These are phyloP conservation scores for Crotalus helleri DNA, from an alignment of 2,113 vertebrate genomes.

Conservation along the genomic window DNA sequence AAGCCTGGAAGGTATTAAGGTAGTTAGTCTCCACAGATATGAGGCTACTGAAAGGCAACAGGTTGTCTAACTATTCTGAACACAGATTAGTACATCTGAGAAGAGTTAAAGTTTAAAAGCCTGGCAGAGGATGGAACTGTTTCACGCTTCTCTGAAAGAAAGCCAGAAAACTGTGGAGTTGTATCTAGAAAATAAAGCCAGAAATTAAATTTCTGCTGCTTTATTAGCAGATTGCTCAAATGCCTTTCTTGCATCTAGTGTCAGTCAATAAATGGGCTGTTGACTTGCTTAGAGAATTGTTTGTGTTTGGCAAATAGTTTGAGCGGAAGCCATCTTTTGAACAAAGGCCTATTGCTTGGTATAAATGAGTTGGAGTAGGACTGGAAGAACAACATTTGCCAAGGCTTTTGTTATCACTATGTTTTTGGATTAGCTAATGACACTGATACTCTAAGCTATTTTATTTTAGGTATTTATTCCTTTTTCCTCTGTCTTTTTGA, in stretches of 20 bases:
- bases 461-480: background rate
- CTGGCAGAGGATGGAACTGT: conserved; percentile 33
- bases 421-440: background rate
- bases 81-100: conserved; percentile 22
- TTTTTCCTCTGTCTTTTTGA: background rate
- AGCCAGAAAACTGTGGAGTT: conserved; percentile 5
- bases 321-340: background rate
- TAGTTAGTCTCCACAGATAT: background rate
- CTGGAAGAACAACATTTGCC: background rate
- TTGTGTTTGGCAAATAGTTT: background rate
- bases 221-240: background rate
- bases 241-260: conserved; percentile 2
- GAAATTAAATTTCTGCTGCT: conserved; percentile 30
- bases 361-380: background rate
- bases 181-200: background rate
- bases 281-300: conserved; percentile 4
- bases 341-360: conserved; percentile 9
- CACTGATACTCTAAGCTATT: background rate
- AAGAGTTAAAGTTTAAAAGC: background rate
- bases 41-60: background rate
- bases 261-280: conserved; percentile 15
- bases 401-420: conserved; percentile 1
- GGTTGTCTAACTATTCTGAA: background rate
- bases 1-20: background rate
- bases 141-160: background rate